phyloP scores from a whole-genome alignment of 2,797 vertebrate genomes.

The Cheirogaleus major region DNA sequence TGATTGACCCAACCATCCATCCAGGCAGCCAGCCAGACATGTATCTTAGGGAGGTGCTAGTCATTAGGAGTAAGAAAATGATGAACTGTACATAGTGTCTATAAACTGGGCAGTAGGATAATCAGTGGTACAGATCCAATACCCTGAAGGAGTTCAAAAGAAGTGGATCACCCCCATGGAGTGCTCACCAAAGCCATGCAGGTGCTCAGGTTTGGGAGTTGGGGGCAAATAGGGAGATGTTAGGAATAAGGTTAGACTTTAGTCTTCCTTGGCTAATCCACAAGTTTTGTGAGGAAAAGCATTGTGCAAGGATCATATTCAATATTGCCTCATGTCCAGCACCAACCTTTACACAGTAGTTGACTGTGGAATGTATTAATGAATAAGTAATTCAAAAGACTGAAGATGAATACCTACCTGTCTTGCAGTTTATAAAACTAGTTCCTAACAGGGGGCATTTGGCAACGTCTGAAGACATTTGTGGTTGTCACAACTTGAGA shows the following conservation, averaged over 20 bases:
- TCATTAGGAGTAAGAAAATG: constrained; percentile 6
- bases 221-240: background rate
- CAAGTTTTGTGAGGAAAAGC: background rate
- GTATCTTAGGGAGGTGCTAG: background rate
- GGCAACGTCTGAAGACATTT: background rate
- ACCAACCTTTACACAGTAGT: background rate
- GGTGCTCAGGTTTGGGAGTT: background rate
- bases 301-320: background rate
- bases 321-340: background rate
- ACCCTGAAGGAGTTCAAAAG: background rate
- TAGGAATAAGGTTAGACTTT: background rate
- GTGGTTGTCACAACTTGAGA: background rate
- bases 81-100: background rate
- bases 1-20: background rate
- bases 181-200: background rate
- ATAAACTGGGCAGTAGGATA: background rate
- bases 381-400: constrained; percentile 26
- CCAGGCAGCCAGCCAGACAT: background rate
- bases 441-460: background rate
- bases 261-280: background rate
- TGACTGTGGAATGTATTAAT: background rate
- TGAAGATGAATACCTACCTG: background rate
- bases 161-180: background rate
- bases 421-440: constrained; percentile 27
- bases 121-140: background rate